These are phyloP conservation scores for Adelphocoris suturalis DNA, from an alignment of 2,888 invertebrate genomes.

Conservation along the genomic window DNA sequence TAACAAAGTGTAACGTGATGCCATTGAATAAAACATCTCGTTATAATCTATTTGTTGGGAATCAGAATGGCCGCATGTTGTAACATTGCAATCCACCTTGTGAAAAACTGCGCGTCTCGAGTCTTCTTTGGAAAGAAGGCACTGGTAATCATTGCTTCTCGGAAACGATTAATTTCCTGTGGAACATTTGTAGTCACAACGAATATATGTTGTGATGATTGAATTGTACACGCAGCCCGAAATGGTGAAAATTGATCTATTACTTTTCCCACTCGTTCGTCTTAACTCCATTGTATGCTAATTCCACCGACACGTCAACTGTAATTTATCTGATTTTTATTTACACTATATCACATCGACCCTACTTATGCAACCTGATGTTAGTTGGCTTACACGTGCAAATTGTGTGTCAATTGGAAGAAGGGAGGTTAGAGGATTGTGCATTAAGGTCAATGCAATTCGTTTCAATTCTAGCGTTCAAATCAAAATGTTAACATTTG, in stretches of 20 bases:
- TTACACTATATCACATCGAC: not conserved
- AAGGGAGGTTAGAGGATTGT: too few relatives aligned
- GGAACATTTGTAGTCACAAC: too few relatives aligned
- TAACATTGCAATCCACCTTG: too few relatives aligned
- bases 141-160: not conserved
- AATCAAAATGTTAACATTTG: too few relatives aligned
- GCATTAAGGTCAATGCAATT: too few relatives aligned
- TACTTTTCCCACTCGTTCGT: conserved; percentile 11
- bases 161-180: not conserved
- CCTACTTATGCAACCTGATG: not conserved
- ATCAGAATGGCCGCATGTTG: too few relatives aligned
- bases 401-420: too few relatives aligned
- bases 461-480: too few relatives aligned
- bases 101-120: not conserved
- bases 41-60: too few relatives aligned
- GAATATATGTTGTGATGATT: conserved; percentile 3
- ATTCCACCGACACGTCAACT: not conserved
- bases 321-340: not conserved
- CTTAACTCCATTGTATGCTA: conserved; percentile 37
- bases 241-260: conserved; percentile 40
- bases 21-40: too few relatives aligned
- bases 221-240: not conserved
- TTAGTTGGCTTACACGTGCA: too few relatives aligned
- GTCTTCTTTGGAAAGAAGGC: not conserved
- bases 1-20: too few relatives aligned